Conservation (phyloP, 2,888 invertebrate genomes). For the Trileptium ribeirensis region DNA sequence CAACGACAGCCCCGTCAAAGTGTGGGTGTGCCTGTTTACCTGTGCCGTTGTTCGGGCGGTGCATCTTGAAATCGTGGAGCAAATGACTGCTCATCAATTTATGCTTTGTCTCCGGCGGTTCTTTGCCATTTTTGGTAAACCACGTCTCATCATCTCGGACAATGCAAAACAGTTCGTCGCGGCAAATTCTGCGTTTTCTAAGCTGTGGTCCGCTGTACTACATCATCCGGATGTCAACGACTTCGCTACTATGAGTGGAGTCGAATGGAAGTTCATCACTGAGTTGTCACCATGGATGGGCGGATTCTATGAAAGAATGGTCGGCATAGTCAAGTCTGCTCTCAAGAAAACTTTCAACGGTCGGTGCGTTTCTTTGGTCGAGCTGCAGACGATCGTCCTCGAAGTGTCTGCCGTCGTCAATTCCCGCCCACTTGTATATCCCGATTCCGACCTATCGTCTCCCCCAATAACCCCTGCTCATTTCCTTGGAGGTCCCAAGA, state of each 20-base stretch:
- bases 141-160: slow-evolving; percentile 48
- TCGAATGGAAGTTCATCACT: slow-evolving; percentile 19
- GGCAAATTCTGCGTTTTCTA: slow-evolving; percentile 43
- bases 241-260: not conserved
- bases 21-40: slow-evolving; percentile 50
- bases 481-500: slow-evolving; percentile 2
- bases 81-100: slow-evolving; percentile 45
- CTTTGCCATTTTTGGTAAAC: slow-evolving; percentile 45
- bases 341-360: slow-evolving; percentile 10
- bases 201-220: slow-evolving; percentile 23
- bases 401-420: not conserved
- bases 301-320: slow-evolving; percentile 24
- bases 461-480: slow-evolving; percentile 7
- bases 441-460: not conserved
- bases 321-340: slow-evolving; percentile 18
- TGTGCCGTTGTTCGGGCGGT: slow-evolving; percentile 51
- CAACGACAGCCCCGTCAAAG: slow-evolving; percentile 38
- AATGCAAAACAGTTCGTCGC: slow-evolving; percentile 53
- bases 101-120: slow-evolving; percentile 47
- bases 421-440: not conserved
- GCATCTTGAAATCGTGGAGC: slow-evolving; percentile 50
- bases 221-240: slow-evolving; percentile 19
- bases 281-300: slow-evolving; percentile 10
- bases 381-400: not conserved
- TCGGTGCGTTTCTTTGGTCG: not conserved